Base-by-base conservation (phyloP, 1,140 invertebrate species). In the Drosophila pseudoobscura region DNA sequence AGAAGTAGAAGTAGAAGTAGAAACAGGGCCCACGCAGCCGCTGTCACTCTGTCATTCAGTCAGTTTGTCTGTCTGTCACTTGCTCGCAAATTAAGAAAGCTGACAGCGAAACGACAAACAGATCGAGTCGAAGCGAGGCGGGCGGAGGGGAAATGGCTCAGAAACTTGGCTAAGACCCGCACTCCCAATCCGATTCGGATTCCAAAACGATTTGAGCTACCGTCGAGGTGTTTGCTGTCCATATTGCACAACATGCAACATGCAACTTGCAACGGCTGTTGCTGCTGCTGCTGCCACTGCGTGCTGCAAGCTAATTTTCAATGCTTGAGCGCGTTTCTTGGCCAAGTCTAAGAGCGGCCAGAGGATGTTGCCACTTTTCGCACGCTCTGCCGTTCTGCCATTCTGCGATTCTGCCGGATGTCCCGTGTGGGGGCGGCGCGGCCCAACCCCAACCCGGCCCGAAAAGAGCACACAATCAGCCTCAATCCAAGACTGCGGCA, bases 301-400 rank as follows among this genome's bases (percentile, higher is more conserved):
- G 45, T 57, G 52, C 78, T 51, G 68, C 54, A 57, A 76, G 63
- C 64, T 59, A 83, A 87, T 88, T 88, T 70, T 68, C 65, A 84
- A 88, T 88, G 83, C 83, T 88, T 89, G 66, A 88, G 84, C 72
- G 83, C 29, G 58, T 88, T 88, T 88, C 75, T 88, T 72, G 83
- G 62, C 50, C 52, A 64, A 61, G 68, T 53, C 60, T 66, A 43
- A 56, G 54, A 59, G 72, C 35, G 70, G 43, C 61, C 39, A 69
- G 82, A 80, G 80, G 80, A 80, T 85, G 82, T 79, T 52, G 60
- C 58, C 55, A 69, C 56, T 71, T 52, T 58, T 50, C 53, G 64
- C 1, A 31, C 11, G 35, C 4, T 39, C 11, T 39, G 6, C 29
- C 29, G 29, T 31, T 31, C 24, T 7, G 29, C 29, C 6, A 6